phyloP scores from a whole-genome alignment of 2,888 invertebrate species.

The Ctena decussata region DNA sequence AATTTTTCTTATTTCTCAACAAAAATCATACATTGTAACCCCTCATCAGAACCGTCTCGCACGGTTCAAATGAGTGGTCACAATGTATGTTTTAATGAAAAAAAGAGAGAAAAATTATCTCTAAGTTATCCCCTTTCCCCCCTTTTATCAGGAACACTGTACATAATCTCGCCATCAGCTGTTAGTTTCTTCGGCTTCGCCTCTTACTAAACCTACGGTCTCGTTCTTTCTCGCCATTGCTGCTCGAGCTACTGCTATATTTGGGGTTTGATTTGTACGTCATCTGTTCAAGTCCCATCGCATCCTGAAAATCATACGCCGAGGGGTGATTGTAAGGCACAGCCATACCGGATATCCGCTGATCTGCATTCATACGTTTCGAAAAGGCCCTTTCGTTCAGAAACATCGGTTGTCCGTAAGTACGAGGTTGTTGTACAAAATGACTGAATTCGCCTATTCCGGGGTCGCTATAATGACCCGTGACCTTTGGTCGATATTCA shows the following conservation, averaged over 20 bases:
- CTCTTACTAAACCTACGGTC: constrained; percentile 14
- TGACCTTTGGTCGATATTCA: constrained; percentile 26
- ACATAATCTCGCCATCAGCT: too few relatives aligned
- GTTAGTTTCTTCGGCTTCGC: not conserved
- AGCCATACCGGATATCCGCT: constrained; percentile 27
- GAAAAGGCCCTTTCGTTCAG: constrained; percentile 56
- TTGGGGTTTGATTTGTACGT: constrained; percentile 61
- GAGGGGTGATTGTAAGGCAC: constrained; percentile 45
- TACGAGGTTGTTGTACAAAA: not conserved
- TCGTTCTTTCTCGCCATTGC: not conserved
- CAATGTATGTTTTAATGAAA: too few relatives aligned
- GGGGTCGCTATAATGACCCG: constrained; percentile 47
- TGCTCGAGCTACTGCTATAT: constrained; percentile 51
- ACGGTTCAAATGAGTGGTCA: too few relatives aligned
- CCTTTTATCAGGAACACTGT: too few relatives aligned
- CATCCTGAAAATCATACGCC: constrained; percentile 47
- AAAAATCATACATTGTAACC: too few relatives aligned
- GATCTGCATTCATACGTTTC: constrained; percentile 37
- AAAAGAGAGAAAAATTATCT: too few relatives aligned
- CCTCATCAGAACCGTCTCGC: too few relatives aligned
- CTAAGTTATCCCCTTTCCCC: too few relatives aligned
- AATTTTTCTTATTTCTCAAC: too few relatives aligned
- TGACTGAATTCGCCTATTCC: constrained; percentile 27
- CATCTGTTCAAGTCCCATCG: constrained; percentile 42
- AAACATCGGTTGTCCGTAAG: not conserved